Base-by-base conservation (phyloP, 2,113 vertebrate genomes). In the Hyaena hyaena region DNA sequence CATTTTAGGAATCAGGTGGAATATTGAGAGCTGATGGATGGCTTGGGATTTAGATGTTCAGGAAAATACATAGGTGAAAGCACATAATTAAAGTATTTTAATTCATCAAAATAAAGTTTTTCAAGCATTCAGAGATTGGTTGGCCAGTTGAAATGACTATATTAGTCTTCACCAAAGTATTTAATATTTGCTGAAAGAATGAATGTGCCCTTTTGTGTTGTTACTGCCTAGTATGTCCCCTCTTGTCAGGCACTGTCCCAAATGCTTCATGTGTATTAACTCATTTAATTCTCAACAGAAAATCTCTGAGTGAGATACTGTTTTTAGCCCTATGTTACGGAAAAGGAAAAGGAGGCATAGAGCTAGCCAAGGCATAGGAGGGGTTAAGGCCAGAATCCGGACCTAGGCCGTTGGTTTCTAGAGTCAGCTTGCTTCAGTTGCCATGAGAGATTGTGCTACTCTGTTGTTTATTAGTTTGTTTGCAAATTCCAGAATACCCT, bases 11-110 rank as follows among this genome's bases (percentile, higher is more conserved):
- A 82, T 93, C 50, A 68, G 35, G 10, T 87, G 12, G 66, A 81
- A n/a, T 93, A 68, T 26, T 69, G 79, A 96, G 45, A 93, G 35
- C 53, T 66, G 17, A 53, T 86, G 11, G 19, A 45, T 80, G 45
- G 28, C 65, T 82, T 85, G 33, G 69, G 33, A 97, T 82, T 90
- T 88, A 92, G 77, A 71, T 80, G 10, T 39, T 93, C 33, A 95
- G 81, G 23, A 61, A 97, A 79, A 91, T 86, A 58, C 5, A 63
- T 55, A 90, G 45, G 21, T 88, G 31, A 83, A 91, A 91, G 55
- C 35, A 63, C 71, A 28, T 68, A 58, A 68, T 74, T 84, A 88
- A 90, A 87, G 45, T 88, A 71, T 66, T 87, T 81, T 93, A 81
- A 69, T 82, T 93, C 95, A 8, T 88, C 53, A 93, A 79, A 74